Conservation (phyloP, 2,797 vertebrate genomes). For the Poeciliopsis infans region DNA sequence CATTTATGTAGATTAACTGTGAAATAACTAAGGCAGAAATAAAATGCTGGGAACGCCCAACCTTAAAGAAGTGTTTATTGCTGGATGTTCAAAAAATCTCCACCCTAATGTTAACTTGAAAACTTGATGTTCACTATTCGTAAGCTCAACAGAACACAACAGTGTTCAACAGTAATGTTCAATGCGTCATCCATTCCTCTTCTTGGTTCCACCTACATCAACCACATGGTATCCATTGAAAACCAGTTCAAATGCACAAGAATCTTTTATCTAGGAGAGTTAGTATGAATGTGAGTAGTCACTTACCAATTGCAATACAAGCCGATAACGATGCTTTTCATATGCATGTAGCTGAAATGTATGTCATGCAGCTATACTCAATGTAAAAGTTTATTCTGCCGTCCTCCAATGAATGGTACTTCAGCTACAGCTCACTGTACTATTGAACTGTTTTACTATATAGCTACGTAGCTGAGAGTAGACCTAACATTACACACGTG, state of each 20-base stretch:
- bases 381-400: neutral
- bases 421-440: neutral
- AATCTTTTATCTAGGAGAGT: neutral
- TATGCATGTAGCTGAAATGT: neutral
- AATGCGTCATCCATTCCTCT: neutral
- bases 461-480: constrained; percentile 10
- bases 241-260: neutral
- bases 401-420: neutral
- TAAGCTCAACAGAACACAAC: neutral
- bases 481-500: constrained; percentile 17
- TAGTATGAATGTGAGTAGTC: neutral
- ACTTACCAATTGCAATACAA: neutral
- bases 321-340: neutral
- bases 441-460: constrained; percentile 4
- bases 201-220: neutral
- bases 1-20: neutral
- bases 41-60: neutral
- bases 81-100: neutral
- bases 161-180: no score
- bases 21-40: neutral
- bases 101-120: neutral
- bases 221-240: neutral
- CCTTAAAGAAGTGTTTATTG: neutral
- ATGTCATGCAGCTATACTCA: neutral
- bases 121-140: neutral